Base-by-base conservation (phyloP, 2,888 invertebrate genomes). In the Troides oblongomaculatus region DNA sequence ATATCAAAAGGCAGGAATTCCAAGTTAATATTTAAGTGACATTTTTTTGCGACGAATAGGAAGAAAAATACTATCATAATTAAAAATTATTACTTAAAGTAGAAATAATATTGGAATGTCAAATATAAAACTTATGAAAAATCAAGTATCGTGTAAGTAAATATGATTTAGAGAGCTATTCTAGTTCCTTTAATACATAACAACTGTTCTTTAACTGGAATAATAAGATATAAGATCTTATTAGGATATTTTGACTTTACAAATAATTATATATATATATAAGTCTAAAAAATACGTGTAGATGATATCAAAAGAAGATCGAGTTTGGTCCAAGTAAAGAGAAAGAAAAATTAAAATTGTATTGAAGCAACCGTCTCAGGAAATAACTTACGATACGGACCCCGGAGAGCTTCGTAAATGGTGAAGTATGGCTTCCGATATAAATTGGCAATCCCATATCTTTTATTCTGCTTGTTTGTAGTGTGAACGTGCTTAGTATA, bases 401-500 rank as follows among this genome's bases (percentile, higher is more conserved):
- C 46, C 62, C n/a, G 57, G 57, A 56, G 62, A 39, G 57, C 57
- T 57, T 57, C 23, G 43, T 25, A 57, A 68, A 62, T 58, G 62
- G 56, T 62, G 62, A 62, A 62, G 43, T 68, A 68, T 62, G 57
- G 67, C 62, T 68, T 68, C 67, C 58, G 67, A 68, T 68, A 68
- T 62, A 68, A 62, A 68, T 68, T 68, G 67, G 62, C 67, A 62
- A 62, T 62, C 67, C 57, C 46, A 68, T 62, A 68, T 68, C 67
- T 68, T 82, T 83, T 82, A 81, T 81, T 78, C 75, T 76, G 77
- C 79, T 84, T 83, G 83, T 83, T 83, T 83, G 81, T 81, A 81
- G 82, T 80, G 76, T 72, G 79, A 73, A 81, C 84, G 84, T 82
- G 84, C 79, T 78, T 75, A 74, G 76, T 70, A 73, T 75, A 72